Evolutionary conservation across 2,797 vertebrate species (phyloP), one percentile per base, ranked within the genome.

Genomic region (Pogonophryne albipinna): DNA sequence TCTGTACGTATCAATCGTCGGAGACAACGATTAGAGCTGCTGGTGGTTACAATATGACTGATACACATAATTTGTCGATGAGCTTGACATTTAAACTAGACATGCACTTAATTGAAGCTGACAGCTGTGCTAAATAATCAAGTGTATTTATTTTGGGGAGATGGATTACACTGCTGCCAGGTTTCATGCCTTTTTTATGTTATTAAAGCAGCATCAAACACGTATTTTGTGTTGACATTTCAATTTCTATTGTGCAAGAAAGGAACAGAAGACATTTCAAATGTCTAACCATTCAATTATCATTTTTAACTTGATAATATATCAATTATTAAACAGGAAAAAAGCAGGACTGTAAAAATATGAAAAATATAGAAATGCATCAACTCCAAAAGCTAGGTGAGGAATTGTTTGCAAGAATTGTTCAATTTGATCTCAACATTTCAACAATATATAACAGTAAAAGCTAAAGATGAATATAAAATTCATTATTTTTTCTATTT

Each of bases 11-110:
- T 77, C 58, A 76, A 84, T 77, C 34, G 14, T 62, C 61, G 70
- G 80, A 79, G 72, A 74, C 57, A 47, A 64, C 20, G 68, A 74
- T 84, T 78, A 71, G 27, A 77, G 63, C 60, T 15, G 65, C 75
- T 75, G 56, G 66, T 68, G 19, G 70, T 11, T 53, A 51, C 6
- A 10, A 53, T 74, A 9, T 59, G 10, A 38, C 67, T 59, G 74
- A 84, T 71, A 44, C 64, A 76, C 79, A 65, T 51, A 51, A 55
- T 71, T 52, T 82, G 53, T 79, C 70, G 76, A 83, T 80, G 78
- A 83, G 78, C 47, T 67, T 90, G 91, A 76, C 91, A 91, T 93
- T 92, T 90, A 85, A 86, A 84, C 68, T 65, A 61, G 82, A 86
- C 80, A 27, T 80, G 76, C 66, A 72, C 78, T 80, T 80, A 59